These are phyloP conservation scores for Cynopterus brachyotis DNA, from an alignment of 2,113 vertebrate species.

Conservation along the genomic window DNA sequence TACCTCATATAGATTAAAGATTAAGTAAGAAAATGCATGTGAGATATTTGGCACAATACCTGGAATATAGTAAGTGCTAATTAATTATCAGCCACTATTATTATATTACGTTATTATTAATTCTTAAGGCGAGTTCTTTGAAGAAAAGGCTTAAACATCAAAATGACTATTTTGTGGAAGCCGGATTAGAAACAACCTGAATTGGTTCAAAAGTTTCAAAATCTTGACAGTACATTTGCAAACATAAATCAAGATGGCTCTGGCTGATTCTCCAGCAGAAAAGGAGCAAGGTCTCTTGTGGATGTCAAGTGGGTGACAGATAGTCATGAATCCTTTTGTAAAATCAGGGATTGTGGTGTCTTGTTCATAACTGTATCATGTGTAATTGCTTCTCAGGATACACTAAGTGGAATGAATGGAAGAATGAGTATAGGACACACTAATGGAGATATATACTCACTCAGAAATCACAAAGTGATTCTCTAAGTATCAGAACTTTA, in stretches of 20 bases:
- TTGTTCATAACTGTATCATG: not conserved
- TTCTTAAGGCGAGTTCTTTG: not conserved
- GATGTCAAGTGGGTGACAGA: not conserved
- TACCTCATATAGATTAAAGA: not conserved
- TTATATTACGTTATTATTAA: not conserved
- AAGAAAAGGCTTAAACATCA: not conserved
- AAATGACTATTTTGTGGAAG: conserved; percentile 29
- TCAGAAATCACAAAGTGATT: not conserved
- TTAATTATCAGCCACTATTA: not conserved
- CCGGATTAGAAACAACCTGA: not conserved
- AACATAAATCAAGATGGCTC: not conserved
- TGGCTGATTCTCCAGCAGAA: not conserved
- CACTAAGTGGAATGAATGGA: not conserved
- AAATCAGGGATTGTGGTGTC: not conserved
- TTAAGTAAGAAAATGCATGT: not conserved
- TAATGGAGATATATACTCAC: not conserved
- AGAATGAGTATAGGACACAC: not conserved
- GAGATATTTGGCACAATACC: not conserved
- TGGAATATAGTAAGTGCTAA: not conserved
- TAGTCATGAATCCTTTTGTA: not conserved
- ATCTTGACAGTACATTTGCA: not conserved
- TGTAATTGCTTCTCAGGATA: not conserved
- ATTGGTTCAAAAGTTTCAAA: not conserved
- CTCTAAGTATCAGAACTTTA: not conserved
- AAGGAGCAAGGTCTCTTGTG: not conserved